Percentiles rank a stretch among this genome's conserved stretches.
These are phyloP conservation scores for Diabrotica undecimpunctata DNA, from an alignment of 1,140 invertebrate species.

Conservation along the genomic window DNA sequence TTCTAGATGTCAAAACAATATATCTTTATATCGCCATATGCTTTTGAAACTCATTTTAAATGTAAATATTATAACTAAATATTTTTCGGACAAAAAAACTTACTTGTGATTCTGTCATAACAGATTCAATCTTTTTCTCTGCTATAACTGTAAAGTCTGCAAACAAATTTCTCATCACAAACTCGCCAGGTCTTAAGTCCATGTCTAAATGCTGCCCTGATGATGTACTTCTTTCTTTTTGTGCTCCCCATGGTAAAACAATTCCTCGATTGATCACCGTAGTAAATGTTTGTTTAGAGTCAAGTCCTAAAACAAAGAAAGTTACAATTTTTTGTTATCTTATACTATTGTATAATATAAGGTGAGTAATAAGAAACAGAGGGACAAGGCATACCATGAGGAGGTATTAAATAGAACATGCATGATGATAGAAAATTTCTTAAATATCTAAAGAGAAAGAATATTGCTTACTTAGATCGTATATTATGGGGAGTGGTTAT, in stretches of 20 bases:
- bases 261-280: conserved; percentile 39
- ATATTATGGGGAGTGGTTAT: too few species aligned
- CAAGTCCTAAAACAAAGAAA: conserved; percentile 5
- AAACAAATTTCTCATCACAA: conserved; percentile 91
- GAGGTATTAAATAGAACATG: too few species aligned
- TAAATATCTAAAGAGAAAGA: too few species aligned
- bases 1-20: too few species aligned
- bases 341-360: not conserved
- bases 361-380: too few species aligned
- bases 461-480: too few species aligned
- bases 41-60: too few species aligned
- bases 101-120: conserved; percentile 86
- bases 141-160: conserved; percentile 90
- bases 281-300: not conserved
- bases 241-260: conserved; percentile 75
- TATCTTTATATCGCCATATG: too few species aligned
- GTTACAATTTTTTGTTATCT: not conserved
- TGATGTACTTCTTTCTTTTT: conserved; percentile 67
- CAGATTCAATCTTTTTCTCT: conserved; percentile 91
- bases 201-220: conserved; percentile 56
- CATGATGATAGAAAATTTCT: too few species aligned
- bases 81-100: conserved; percentile 8
- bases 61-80: too few species aligned
- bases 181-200: conserved; percentile 82
- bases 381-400: too few species aligned